Evolutionary conservation across 2,888 invertebrate species (phyloP), one percentile per base, ranked within the genome.

Genomic region (Lingula anatina): DNA sequence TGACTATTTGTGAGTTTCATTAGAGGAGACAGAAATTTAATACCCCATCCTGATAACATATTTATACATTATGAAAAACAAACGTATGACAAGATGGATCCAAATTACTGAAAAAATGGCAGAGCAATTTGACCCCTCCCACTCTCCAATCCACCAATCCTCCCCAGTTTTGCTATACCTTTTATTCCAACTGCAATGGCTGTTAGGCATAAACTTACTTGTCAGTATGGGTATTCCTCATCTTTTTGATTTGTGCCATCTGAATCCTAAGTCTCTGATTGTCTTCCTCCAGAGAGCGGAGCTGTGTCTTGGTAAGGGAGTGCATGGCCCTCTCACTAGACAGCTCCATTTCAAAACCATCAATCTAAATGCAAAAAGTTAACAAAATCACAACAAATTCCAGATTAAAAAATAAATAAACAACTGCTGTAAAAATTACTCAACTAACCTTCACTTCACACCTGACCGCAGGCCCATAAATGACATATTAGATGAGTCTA

Each of bases 241-340:
- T 52, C 12, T 59, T 48, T 35, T 62, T 50, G 27, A 61, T 48
- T 38, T 59, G 51, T 35, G 57, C 59, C 25, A 70, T 52, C 53
- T 66, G 65, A 40, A 66, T 61, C 7, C 71, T 56, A n/a, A 71
- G 53, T 18, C 69, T 52, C 24, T 59, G 50, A 55, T 66, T 68
- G 51, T 71, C 73, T 26, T 73, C 71, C 44, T 70, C 70, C 7
- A 68, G 53, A 5, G 68, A 61, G 42, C 61, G 56, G 35, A 71
- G 55, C 25, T 68, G 66, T 7, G 62, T 65, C 53, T 62, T 60
- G 2, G 71, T 70, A 36, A 71, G 65, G 46, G 64, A 59, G 49
- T 71, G 71, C 45, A 73, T 52, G 0, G 70, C 64, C 39, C 59
- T 61, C 56, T 73, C 73, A 15, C 70, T 70, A 48, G 59, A 66